Conservation (phyloP, 2,888 invertebrate genomes). For the Cheilosia scutellata region DNA sequence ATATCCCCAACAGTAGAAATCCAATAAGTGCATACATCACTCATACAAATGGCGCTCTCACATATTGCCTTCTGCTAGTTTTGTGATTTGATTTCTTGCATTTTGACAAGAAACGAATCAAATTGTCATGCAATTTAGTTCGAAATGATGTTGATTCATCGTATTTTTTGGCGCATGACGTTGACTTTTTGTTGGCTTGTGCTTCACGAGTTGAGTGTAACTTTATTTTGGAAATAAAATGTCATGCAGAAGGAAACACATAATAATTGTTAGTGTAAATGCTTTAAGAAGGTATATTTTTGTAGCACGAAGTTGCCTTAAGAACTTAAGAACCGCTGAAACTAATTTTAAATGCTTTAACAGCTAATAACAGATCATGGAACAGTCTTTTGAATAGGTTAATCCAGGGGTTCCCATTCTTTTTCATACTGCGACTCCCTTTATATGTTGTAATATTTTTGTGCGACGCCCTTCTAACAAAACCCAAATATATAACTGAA, state of each 20-base stretch:
- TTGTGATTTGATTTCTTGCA: slow-evolving; percentile 63
- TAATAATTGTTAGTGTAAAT: too few species aligned
- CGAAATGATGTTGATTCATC: slow-evolving; percentile 43
- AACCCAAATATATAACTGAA: too few species aligned
- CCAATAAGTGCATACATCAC: slow-evolving; percentile 58
- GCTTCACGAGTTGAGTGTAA: background rate
- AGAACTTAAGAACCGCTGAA: too few species aligned
- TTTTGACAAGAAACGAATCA: slow-evolving; percentile 67
- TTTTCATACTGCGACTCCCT: too few species aligned
- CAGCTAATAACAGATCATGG: too few species aligned
- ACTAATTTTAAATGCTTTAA: too few species aligned
- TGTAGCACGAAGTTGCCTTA: too few species aligned
- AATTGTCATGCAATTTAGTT: slow-evolving; percentile 68
- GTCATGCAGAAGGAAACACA: background rate
- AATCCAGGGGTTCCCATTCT: too few species aligned
- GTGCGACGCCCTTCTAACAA: too few species aligned
- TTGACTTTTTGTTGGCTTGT: background rate
- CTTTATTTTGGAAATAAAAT: background rate
- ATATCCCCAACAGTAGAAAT: slow-evolving; percentile 38
- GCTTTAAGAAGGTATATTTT: too few species aligned
- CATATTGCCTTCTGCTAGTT: slow-evolving; percentile 38
- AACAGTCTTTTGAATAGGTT: too few species aligned
- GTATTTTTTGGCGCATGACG: slow-evolving; percentile 11
- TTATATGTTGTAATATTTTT: too few species aligned
- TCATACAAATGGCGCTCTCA: slow-evolving; percentile 18